phyloP scores from a whole-genome alignment of 1,140 invertebrate genomes.

The Magallana angulata region DNA sequence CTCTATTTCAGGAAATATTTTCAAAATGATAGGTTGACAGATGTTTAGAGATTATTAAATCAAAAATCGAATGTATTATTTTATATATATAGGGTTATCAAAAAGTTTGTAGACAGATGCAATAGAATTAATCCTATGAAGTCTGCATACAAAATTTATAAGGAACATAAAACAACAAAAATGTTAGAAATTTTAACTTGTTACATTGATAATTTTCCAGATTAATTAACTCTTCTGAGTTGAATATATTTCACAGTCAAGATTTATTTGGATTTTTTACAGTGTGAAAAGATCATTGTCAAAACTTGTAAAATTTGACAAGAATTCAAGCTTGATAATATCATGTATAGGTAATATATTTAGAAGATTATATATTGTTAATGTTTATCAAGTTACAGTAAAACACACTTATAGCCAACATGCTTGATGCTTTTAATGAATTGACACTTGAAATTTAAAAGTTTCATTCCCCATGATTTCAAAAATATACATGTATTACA shows the following conservation, averaged over 20 bases:
- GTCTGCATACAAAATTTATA: not conserved
- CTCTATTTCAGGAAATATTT: not conserved
- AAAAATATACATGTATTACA: too few relatives aligned
- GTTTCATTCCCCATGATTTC: not conserved
- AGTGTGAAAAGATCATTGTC: not conserved
- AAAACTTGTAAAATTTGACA: conserved; percentile 7
- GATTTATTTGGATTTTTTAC: conserved; percentile 7
- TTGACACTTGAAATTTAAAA: conserved; percentile 38
- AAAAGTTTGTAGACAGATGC: not conserved
- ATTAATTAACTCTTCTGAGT: not conserved
- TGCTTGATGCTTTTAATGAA: not conserved
- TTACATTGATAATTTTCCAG: not conserved
- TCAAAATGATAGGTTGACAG: not conserved
- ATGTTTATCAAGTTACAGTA: not conserved
- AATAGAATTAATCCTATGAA: conserved; percentile 7
- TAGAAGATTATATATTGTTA: conserved; percentile 7
- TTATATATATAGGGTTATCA: not conserved
- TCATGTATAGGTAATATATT: conserved; percentile 1
- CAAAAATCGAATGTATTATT: conserved; percentile 1
- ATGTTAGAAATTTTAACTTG: not conserved
- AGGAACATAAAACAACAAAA: not conserved
- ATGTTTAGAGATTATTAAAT: not conserved
- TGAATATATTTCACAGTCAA: conserved; percentile 6
- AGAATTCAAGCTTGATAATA: conserved; percentile 6
- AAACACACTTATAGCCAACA: not conserved